Conservation (phyloP, 2,113 vertebrate genomes). For the Tringa solitaria region DNA sequence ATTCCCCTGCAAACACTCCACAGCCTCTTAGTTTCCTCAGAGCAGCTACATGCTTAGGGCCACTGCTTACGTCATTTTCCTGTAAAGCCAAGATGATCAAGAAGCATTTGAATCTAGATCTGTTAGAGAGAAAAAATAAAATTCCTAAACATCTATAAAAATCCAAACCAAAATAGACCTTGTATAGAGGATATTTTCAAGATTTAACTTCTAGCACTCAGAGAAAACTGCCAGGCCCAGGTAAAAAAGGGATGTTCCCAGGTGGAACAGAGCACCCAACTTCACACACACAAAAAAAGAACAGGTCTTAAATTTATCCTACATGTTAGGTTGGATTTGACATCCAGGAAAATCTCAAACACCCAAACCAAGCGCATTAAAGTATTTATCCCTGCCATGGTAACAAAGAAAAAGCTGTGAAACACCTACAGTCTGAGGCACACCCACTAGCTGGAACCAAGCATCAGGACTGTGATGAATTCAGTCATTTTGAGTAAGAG, state of each 20-base stretch:
- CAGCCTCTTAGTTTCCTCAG: neutral
- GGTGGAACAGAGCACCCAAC: neutral
- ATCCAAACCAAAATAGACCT: neutral
- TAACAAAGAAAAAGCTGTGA: constrained; percentile 33
- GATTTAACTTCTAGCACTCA: neutral
- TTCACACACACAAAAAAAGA: neutral
- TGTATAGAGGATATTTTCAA: neutral
- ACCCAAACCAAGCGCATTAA: neutral
- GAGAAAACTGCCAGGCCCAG: neutral
- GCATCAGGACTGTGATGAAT: neutral
- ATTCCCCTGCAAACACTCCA: neutral
- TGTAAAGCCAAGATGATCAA: neutral
- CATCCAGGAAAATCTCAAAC: constrained; percentile 2
- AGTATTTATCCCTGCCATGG: constrained; percentile 20
- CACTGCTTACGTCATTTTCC: neutral
- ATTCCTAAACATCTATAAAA: constrained; percentile 9
- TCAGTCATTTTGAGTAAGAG: neutral
- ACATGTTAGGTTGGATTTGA: neutral
- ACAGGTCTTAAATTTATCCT: neutral
- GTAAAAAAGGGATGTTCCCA: neutral
- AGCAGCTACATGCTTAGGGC: neutral
- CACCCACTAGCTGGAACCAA: neutral
- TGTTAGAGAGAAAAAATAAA: neutral
- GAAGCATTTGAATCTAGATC: neutral
- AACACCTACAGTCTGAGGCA: constrained; percentile 55